Evolutionary conservation across 1,140 invertebrate genomes (phyloP), one percentile per base, ranked within the genome.

Genomic region (Rhizoglyphus robini): DNA sequence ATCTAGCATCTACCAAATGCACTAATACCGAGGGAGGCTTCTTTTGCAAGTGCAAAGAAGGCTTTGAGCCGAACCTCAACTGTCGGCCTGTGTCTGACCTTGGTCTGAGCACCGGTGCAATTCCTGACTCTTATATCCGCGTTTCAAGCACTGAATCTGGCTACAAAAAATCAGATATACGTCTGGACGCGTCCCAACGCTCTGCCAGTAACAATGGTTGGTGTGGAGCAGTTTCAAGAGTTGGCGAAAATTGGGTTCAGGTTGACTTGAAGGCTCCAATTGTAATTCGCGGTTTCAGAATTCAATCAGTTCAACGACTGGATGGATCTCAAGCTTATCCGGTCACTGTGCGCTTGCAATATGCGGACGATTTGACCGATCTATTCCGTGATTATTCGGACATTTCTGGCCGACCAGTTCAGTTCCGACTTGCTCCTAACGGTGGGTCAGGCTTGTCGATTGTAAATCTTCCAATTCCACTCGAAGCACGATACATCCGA

Each of bases 11-110:
- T 3, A 94, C 92, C 0, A 86, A 90, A 75, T 96, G 93, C 75
- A 84, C 86, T 58, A 96, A 96, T 73, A 86, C 86, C 25, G 83
- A 86, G 38, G 93, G 93, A 57, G 88, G 90, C 27, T 96, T 95
- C 77, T 86, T 85, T 65, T 96, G 93, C 73, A 88, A 89, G 70
- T 96, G 93, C 71, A 82, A 85, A 69, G 73, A 82, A 68, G 90
- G 90, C 49, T 94, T 93, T 73, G 76, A 85, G 32, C 86, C 90
- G 18, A 91, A 86, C 63, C 82, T 90, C 71, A 90, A 95, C 73
- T 95, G 90, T 71, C 80, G 89, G 69, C 88, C 88, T 1, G 85
- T 92, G 34, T 85, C 84, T 18, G 90, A 94, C 77, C 80, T 95
- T 36, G 90, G 90, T 27, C 76, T 94, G 8, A 87, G 87, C 57